Conservation (phyloP, 2,797 vertebrate species). For the Cryptoblepharus egeriae region DNA sequence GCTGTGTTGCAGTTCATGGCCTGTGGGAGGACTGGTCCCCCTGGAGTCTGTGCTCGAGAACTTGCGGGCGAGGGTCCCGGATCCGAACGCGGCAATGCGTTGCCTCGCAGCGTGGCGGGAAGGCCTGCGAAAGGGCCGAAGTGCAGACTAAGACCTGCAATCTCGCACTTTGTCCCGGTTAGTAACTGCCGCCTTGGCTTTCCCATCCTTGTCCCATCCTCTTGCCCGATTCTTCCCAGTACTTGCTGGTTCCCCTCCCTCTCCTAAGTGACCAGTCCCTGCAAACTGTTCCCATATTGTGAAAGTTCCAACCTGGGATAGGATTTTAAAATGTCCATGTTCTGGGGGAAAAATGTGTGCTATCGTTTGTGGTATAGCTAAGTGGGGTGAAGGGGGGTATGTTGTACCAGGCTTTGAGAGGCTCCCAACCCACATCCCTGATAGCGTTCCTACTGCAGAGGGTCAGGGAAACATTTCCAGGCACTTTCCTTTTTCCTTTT, state of each 20-base stretch:
- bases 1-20: constrained; percentile 91
- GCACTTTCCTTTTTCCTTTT: too few species aligned
- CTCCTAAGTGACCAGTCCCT: too few species aligned
- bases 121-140: constrained; percentile 86
- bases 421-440: too few species aligned
- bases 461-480: too few species aligned
- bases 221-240: background rate
- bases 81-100: constrained; percentile 89
- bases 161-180: constrained; percentile 92
- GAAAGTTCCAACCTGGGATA: background rate
- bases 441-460: too few species aligned
- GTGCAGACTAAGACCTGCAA: constrained; percentile 94
- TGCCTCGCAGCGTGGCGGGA: constrained; percentile 80
- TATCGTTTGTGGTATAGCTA: too few species aligned
- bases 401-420: too few species aligned
- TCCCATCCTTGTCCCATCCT: constrained; percentile 54
- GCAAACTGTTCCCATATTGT: background rate
- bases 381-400: too few species aligned
- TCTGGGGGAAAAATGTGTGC: too few species aligned
- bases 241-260: too few species aligned
- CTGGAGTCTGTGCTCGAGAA: constrained; percentile 96
- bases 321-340: too few species aligned
- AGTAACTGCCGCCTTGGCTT: constrained; percentile 79
- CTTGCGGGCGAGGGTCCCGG: constrained; percentile 92
- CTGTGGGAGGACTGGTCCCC: constrained; percentile 93